Percentiles rank a stretch among this genome's conserved stretches.
Evolutionary conservation across 2,888 invertebrate species (phyloP).

Genomic region (Liposcelis brunnea): DNA sequence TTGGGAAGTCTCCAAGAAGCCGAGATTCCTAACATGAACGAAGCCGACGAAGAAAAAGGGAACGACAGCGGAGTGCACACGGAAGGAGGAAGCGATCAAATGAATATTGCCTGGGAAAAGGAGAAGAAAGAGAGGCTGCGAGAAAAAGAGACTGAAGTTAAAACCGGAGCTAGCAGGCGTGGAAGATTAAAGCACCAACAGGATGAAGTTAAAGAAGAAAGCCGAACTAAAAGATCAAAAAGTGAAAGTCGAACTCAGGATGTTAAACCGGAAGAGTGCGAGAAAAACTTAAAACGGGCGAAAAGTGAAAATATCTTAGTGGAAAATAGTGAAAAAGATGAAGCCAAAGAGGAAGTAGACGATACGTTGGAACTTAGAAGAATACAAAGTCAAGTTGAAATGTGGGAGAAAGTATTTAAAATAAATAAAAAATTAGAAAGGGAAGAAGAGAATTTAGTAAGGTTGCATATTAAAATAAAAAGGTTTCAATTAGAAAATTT

Average conservation of each 20-base stretch:
- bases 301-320: neutral
- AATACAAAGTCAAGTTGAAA: constrained; percentile 7
- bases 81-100: constrained; percentile 4
- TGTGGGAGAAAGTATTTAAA: constrained; percentile 7
- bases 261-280: neutral
- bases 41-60: constrained; percentile 40
- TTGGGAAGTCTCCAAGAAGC: constrained; percentile 37
- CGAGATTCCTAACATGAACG: constrained; percentile 15
- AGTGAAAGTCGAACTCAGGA: constrained; percentile 3
- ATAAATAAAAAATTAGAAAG: constrained; percentile 7
- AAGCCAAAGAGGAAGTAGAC: constrained; percentile 5
- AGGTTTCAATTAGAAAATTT: constrained; percentile 6
- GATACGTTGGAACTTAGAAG: constrained; percentile 3
- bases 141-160: neutral
- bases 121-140: neutral
- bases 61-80: constrained; percentile 44
- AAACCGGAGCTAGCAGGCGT: neutral
- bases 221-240: neutral
- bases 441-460: constrained; percentile 6
- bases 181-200: neutral
- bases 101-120: neutral
- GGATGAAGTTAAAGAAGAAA: too few relatives aligned
- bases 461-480: constrained; percentile 5
- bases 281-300: neutral
- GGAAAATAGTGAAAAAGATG: neutral